Conservation (phyloP, 2,113 vertebrate species). For the Lichenostomus cassidix region DNA sequence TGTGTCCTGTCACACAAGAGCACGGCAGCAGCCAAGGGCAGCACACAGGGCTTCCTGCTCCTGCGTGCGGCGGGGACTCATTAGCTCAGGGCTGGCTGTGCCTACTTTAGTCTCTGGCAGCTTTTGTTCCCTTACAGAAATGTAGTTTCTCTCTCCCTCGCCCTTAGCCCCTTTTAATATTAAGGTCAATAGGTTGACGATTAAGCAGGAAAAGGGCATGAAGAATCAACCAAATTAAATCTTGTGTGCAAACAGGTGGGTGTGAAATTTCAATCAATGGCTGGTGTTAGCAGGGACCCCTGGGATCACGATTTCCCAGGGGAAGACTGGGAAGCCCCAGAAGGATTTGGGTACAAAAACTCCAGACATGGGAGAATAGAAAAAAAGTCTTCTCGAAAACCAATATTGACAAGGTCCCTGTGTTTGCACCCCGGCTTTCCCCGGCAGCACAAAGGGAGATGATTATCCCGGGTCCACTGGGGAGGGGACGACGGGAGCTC, state of each 20-base stretch:
- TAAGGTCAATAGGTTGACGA: constrained; percentile 39
- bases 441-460: neutral
- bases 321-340: neutral
- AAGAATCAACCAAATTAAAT: constrained; percentile 55
- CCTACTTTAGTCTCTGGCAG: constrained; percentile 14
- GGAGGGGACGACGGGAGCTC: neutral
- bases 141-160: neutral
- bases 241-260: constrained; percentile 56
- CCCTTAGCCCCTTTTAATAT: constrained; percentile 55
- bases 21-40: neutral
- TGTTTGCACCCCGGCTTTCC: constrained; percentile 34
- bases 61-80: neutral
- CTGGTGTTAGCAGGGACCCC: neutral
- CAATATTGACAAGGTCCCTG: constrained; percentile 5
- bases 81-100: constrained; percentile 29
- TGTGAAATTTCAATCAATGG: constrained; percentile 37
- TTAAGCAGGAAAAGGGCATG: constrained; percentile 64
- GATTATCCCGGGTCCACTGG: neutral
- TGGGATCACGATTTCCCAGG: constrained; percentile 8
- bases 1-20: neutral
- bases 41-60: neutral
- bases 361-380: constrained; percentile 30
- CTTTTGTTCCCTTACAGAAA: constrained; percentile 40
- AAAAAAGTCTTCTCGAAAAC: constrained; percentile 58
- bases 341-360: constrained; percentile 35